Evolutionary conservation across 2,113 vertebrate genomes (phyloP), one percentile per base, ranked within the genome.

Genomic region (Chionodraco myersi): DNA sequence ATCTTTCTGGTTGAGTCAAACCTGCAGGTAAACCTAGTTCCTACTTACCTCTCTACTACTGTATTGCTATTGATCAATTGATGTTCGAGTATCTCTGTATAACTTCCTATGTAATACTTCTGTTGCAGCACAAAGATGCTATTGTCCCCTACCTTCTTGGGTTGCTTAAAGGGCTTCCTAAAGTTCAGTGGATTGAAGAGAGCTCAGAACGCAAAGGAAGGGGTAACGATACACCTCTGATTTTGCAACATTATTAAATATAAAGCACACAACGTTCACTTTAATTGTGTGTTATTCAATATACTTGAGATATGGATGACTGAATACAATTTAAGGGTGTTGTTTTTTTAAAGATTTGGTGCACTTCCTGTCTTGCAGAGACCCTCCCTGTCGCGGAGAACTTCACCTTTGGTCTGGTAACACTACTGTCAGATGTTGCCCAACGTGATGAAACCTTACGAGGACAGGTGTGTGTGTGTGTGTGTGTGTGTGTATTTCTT

Each of bases 181-280:
- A 96, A 91, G 97, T 99, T 7, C 97, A 97, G 0, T 99, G 98
- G 98, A 97, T 99, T 70, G 98, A 99, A 90, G 97, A 99, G 92
- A 98, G 96, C 94, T 97, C 96, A 0, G 95, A 96, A 71, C 94
- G 95, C 68, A 99, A 97, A 94, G 92, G 96, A 88, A 95, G 92
- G 93, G 97, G 97, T 98, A 92, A 82, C 26, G 18, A 13, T 1
- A 21, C 13, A 11, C n/a, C 7, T 15, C 41, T 23, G 10, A 70
- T 23, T 53, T 52, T 3, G 12, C 48, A n/a, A 60, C 66, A 44
- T 3, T 54, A 21, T 41, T 21, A 53, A 53, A 23, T n/a, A 23
- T n/a, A 48, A 41, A 41, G n/a, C 44, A 14, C 11, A 8, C 16
- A 4, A 44, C 3, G 7, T 59, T 36, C 45, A 41, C 0, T 16